Percentiles rank a stretch among this genome's conserved stretches.
phyloP scores from a whole-genome alignment of 2,888 invertebrate genomes.

The Cyaniris semiargus region DNA sequence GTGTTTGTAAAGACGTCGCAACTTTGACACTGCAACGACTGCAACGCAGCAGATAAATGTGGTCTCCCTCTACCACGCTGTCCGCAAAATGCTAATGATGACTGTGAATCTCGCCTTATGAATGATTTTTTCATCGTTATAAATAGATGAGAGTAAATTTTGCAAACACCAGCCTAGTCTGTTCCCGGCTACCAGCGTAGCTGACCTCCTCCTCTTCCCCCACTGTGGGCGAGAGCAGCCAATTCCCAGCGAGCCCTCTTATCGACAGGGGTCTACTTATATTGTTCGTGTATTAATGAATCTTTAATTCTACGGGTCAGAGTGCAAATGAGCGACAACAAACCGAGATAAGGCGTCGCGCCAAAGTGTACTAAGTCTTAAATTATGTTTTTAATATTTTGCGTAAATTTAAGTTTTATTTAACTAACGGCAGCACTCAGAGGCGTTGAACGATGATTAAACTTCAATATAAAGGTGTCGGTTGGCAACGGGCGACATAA shows the following conservation, averaged over 20 bases:
- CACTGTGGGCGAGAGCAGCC: not conserved
- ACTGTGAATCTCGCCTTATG: conserved; percentile 15
- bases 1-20: too few species aligned
- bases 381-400: conserved; percentile 33
- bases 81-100: not conserved
- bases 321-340: conserved; percentile 62
- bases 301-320: conserved; percentile 55
- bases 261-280: conserved; percentile 43
- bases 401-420: not conserved
- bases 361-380: conserved; percentile 47
- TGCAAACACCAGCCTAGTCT: conserved; percentile 27
- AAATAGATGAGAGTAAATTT: conserved; percentile 25
- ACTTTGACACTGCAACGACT: not conserved
- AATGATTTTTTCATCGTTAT: conserved; percentile 29
- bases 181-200: not conserved
- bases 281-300: conserved; percentile 51
- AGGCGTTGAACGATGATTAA: too few species aligned
- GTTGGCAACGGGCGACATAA: too few species aligned
- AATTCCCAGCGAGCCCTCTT: not conserved
- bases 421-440: too few species aligned
- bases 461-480: too few species aligned
- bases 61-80: too few species aligned
- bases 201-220: conserved; percentile 15
- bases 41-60: not conserved
- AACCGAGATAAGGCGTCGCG: conserved; percentile 52